phyloP scores from a whole-genome alignment of 2,797 vertebrate genomes.

The Eulemur mongoz region DNA sequence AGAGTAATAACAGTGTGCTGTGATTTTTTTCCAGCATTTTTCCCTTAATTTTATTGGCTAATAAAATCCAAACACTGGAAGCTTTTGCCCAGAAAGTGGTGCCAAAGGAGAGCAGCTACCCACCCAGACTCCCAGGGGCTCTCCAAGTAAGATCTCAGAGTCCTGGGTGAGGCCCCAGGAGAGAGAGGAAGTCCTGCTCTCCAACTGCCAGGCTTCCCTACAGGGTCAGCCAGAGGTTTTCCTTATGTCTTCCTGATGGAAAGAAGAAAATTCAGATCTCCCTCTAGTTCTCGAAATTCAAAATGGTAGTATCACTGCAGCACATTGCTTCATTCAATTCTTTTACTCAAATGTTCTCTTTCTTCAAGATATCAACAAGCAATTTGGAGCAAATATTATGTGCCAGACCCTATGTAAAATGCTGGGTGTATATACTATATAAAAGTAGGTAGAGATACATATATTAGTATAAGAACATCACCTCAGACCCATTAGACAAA shows the following conservation, averaged over 20 bases:
- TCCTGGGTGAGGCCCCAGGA: not conserved
- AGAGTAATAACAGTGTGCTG: constrained; percentile 66
- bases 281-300: not conserved
- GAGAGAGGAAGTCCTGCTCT: constrained; percentile 41
- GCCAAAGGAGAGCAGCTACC: constrained; percentile 65
- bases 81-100: constrained; percentile 67
- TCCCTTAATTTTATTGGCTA: constrained; percentile 77
- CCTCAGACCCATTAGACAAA: not conserved
- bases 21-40: constrained; percentile 67
- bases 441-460: not conserved
- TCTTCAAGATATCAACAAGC: constrained; percentile 14
- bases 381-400: not conserved
- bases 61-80: constrained; percentile 76
- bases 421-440: not conserved
- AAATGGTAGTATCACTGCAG: not conserved
- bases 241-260: not conserved
- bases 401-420: not conserved
- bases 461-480: not conserved
- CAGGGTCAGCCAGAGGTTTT: constrained; percentile 64
- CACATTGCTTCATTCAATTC: not conserved
- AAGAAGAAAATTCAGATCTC: not conserved
- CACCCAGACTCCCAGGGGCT: constrained; percentile 53
- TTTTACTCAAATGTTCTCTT: not conserved
- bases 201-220: not conserved
- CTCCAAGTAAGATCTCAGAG: not conserved